These are phyloP conservation scores for Sebastiscus albofasciatus DNA, from an alignment of 2,797 vertebrate genomes.

Conservation along the genomic window DNA sequence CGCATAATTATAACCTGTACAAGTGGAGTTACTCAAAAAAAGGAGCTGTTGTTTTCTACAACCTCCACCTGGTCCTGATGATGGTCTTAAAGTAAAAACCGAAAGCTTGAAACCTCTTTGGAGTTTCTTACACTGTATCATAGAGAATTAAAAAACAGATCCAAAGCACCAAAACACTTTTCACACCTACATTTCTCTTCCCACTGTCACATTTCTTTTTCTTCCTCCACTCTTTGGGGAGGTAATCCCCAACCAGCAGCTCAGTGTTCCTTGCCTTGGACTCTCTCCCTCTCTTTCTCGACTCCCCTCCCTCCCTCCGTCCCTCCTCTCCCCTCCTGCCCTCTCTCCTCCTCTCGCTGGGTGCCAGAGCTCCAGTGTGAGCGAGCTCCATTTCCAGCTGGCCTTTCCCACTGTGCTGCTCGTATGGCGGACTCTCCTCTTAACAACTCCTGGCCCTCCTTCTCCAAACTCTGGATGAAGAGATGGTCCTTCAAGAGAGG, in stretches of 20 bases:
- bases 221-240: slow-evolving; percentile 3
- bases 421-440: slow-evolving; percentile 91
- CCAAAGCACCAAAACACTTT: background rate
- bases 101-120: background rate
- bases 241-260: slow-evolving; percentile 55
- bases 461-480: slow-evolving; percentile 96
- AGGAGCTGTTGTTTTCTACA: too few species aligned
- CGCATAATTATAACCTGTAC: background rate
- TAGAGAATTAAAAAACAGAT: background rate
- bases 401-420: slow-evolving; percentile 49
- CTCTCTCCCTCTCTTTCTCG: background rate
- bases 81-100: background rate
- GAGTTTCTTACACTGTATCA: background rate
- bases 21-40: background rate
- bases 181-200: background rate
- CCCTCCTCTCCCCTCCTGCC: background rate
- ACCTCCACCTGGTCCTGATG: too few species aligned
- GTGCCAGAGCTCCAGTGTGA: slow-evolving; percentile 51
- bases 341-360: slow-evolving; percentile 23
- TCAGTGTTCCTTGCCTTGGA: slow-evolving; percentile 16
- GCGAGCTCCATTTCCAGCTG: slow-evolving; percentile 56
- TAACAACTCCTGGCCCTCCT: slow-evolving; percentile 96
- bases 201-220: background rate
- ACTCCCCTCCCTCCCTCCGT: slow-evolving; percentile 5
- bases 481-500: slow-evolving; percentile 97